Conservation (phyloP, 2,113 vertebrate species). For the Grallaria varia region DNA sequence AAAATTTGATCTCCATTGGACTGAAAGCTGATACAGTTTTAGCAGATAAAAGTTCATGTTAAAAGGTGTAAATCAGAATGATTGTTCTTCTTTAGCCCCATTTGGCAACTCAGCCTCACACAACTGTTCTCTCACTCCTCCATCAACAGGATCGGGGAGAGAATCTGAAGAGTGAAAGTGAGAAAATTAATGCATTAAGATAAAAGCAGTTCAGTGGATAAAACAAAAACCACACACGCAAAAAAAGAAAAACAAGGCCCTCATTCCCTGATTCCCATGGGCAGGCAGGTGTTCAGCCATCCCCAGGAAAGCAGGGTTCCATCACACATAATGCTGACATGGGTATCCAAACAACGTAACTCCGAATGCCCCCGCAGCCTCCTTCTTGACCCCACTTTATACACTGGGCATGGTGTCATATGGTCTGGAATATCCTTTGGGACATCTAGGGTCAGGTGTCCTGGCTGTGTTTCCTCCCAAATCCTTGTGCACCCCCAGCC, state of each 20-base stretch:
- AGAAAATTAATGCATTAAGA: neutral
- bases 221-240: fast-evolving
- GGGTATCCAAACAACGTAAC: neutral
- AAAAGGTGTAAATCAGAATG: neutral
- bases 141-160: neutral
- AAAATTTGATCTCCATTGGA: neutral
- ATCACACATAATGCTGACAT: neutral
- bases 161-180: neutral
- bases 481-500: neutral
- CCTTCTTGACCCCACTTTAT: neutral
- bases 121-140: neutral
- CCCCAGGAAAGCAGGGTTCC: neutral
- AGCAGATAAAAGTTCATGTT: neutral
- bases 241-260: neutral
- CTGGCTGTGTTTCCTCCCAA: neutral
- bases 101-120: neutral
- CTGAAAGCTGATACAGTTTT: neutral
- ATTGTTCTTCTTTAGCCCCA: neutral
- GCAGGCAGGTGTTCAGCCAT: neutral
- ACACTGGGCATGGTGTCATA: neutral
- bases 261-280: neutral
- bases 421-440: neutral
- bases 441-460: neutral
- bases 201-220: neutral
- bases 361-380: neutral